These are phyloP conservation scores for Eristalis arbustorum DNA, from an alignment of 2,888 invertebrate genomes.

Conservation along the genomic window DNA sequence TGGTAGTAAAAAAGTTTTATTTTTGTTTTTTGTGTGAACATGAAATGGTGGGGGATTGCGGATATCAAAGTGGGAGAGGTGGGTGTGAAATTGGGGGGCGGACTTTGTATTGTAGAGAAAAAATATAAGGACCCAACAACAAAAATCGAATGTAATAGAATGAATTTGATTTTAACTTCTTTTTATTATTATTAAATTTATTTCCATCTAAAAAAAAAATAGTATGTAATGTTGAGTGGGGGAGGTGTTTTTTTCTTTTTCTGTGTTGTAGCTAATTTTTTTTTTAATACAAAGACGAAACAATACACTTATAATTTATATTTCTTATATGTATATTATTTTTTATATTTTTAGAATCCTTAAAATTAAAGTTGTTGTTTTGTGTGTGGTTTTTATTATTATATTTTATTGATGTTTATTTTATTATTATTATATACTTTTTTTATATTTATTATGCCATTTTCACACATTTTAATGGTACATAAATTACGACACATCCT, in stretches of 20 bases:
- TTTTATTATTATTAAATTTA: constrained; percentile 47
- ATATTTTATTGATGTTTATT: constrained; percentile 72
- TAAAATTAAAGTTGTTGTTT: constrained; percentile 72
- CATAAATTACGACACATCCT: constrained; percentile 95
- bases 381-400: constrained; percentile 72
- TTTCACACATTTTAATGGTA: constrained; percentile 80
- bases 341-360: constrained; percentile 70
- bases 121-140: constrained; percentile 30
- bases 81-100: neutral
- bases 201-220: constrained; percentile 55
- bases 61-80: neutral
- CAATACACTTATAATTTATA: constrained; percentile 79
- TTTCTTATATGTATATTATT: constrained; percentile 75
- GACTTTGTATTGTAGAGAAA: neutral
- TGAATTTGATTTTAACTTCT: constrained; percentile 27
- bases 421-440: constrained; percentile 71
- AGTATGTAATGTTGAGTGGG: constrained; percentile 63
- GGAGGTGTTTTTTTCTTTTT: constrained; percentile 55
- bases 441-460: constrained; percentile 80
- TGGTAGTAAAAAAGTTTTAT: neutral
- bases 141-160: constrained; percentile 38
- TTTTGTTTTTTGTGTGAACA: neutral
- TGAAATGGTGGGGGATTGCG: neutral
- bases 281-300: constrained; percentile 75
- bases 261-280: constrained; percentile 71